phyloP scores from a whole-genome alignment of 2,888 invertebrate genomes.

The Enoplolaimus lenunculus region DNA sequence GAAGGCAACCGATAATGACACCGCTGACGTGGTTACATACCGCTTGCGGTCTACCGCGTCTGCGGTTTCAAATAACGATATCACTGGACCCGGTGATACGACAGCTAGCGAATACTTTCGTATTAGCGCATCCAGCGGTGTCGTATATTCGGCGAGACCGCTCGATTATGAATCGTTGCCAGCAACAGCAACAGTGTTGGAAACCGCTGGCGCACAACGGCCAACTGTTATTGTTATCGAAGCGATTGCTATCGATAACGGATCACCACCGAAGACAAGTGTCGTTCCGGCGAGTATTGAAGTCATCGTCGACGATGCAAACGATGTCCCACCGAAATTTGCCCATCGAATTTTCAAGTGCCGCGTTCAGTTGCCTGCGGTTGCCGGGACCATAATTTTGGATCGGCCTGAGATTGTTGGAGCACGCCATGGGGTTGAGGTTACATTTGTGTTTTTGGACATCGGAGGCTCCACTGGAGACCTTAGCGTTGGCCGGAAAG shows the following conservation, averaged over 20 bases:
- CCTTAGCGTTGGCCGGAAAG: neutral
- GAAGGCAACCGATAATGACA: conserved; percentile 62
- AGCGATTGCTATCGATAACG: neutral
- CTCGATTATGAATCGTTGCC: neutral
- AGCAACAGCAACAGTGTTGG: no score
- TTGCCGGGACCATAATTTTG: neutral
- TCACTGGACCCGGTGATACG: neutral
- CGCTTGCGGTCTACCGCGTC: conserved; percentile 25
- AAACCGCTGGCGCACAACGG: neutral
- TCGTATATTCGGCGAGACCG: neutral
- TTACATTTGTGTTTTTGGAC: neutral
- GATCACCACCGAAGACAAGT: neutral
- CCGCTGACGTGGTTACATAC: conserved; percentile 42
- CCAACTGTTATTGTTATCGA: neutral
- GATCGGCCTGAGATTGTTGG: neutral
- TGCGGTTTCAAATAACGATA: conserved; percentile 36
- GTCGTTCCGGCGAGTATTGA: neutral
- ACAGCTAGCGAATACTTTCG: neutral
- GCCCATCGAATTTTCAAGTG: neutral
- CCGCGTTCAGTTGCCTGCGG: neutral
- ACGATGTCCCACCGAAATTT: neutral
- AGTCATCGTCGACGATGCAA: no score
- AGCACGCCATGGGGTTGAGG: neutral
- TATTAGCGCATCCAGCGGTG: neutral
- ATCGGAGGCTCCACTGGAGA: neutral